Evolutionary conservation across 2,888 invertebrate species (phyloP), one percentile per base, ranked within the genome.

Genomic region (Vesta saturnalis): DNA sequence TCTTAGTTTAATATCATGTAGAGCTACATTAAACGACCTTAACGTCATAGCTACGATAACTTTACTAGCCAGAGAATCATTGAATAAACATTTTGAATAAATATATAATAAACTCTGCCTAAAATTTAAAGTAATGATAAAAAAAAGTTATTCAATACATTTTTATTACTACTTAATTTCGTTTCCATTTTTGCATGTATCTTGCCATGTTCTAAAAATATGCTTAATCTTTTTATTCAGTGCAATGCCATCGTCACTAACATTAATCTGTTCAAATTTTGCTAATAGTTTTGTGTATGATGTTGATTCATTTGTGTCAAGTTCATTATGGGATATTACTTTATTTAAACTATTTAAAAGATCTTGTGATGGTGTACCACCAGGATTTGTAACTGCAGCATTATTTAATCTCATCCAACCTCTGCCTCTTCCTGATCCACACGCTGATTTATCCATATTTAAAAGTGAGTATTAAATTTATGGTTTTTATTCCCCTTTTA

Each of bases 171-270:
- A 83, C 84, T 77, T 76, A 15, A 83, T 79, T 54, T 81, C 80
- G 30, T 78, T 75, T 43, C 73, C 71, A 35, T 73, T 78, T 23
- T 75, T 60, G 69, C 83, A 83, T 23, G 77, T 77, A 21, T 78
- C 68, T 18, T 73, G 70, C 80, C 82, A 82, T 47, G 73, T 74
- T 59, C 81, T 77, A 19, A 80, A 67, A 43, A 83, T 78, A 65
- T 78, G 73, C 71, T 79, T 80, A 14, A 83, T 74, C 72, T 84
- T 84, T 64, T 82, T 79, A 72, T 84, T 83, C 62, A 83, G 78
- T 65, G 79, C 70, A 57, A 83, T 84, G 4, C 83, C 83, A 74
- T 84, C 84, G 71, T 84, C 84, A 8, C 76, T 74, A 8, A 76
- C 62, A 70, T 78, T 78, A 21, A 83, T 72, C 64, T 79, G 76